Evolutionary conservation across 2,797 vertebrate genomes (phyloP).

Genomic region (Pachyuromys duprasi): DNA sequence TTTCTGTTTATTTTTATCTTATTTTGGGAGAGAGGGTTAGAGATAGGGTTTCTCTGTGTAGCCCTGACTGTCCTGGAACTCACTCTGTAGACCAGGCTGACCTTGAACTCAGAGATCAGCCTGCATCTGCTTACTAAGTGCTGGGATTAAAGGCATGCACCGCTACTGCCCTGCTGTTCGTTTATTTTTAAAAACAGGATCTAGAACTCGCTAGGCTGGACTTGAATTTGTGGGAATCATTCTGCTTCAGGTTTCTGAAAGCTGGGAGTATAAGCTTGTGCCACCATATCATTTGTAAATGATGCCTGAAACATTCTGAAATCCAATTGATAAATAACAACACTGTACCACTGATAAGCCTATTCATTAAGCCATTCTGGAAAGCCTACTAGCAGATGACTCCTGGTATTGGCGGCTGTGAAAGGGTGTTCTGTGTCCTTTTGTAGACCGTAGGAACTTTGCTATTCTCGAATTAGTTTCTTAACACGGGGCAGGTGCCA

Average conservation of each 20-base stretch:
- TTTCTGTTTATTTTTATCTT: not conserved
- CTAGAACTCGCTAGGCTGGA: not conserved
- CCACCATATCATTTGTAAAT: not conserved
- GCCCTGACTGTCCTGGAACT: no score
- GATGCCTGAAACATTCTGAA: slow-evolving; percentile 39
- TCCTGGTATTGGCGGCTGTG: not conserved
- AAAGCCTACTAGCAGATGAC: not conserved
- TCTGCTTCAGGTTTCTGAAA: not conserved
- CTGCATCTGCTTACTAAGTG: no score
- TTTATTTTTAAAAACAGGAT: not conserved
- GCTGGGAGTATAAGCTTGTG: not conserved
- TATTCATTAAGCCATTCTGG: not conserved
- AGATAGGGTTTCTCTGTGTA: no score
- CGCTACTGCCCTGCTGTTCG: not conserved
- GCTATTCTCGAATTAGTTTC: not conserved
- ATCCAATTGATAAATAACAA: not conserved
- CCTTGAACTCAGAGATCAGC: no score
- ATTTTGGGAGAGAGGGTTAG: no score
- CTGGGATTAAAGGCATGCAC: no score
- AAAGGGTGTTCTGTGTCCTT: not conserved
- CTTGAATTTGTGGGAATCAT: not conserved
- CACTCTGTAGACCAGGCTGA: no score
- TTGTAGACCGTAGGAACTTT: not conserved
- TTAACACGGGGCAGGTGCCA: not conserved
- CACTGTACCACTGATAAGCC: not conserved